Base-by-base conservation (phyloP, 2,888 invertebrate genomes). In the Troides helena region DNA sequence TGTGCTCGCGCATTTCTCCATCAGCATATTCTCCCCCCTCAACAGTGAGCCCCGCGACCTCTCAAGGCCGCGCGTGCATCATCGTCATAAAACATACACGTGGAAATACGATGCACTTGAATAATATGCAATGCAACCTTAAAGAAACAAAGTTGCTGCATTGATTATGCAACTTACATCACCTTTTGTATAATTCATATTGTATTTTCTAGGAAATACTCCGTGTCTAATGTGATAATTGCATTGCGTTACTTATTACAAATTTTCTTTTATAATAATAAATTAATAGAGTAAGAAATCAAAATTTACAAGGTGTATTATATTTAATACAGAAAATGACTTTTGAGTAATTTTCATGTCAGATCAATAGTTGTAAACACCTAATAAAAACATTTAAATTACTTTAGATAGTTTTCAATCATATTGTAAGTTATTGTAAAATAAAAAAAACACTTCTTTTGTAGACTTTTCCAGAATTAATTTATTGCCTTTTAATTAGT, bases 1-100 rank as follows among this genome's bases (percentile, higher is more conserved):
- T 77, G 81, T 80, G 79, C 79, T 73, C 73, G 83, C 84, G 82
- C 88, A 88, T 87, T 88, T 87, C 88, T 85, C 81, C 76, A 69
- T 70, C 72, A 62, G 60, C 70, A 65, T 66, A 25, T 72, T 68
- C 73, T 62, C 79, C 58, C 72, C 66, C 63, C 63, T 65, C 62
- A 63, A 39, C 63, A 62, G 62, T 58, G 60, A 68, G 53, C 66
- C 65, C 64, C 25, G 36, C 30, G 36, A 61, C 64, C 64, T 68
- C 23, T 25, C 71, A 65, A 63, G 68, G 64, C 57, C 61, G 60
- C 59, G 59, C 70, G 70, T 70, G 68, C 59, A 65, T 67, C 64
- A 66, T 72, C 70, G 75, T 74, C 74, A 76, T 80, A 82, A 30
- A 84, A 82, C 81, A 82, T 85, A 87, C 90, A 89, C 89, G 90